These are phyloP conservation scores for Stratiolaelaps scimitus DNA, from an alignment of 1,140 invertebrate species.

Conservation along the genomic window DNA sequence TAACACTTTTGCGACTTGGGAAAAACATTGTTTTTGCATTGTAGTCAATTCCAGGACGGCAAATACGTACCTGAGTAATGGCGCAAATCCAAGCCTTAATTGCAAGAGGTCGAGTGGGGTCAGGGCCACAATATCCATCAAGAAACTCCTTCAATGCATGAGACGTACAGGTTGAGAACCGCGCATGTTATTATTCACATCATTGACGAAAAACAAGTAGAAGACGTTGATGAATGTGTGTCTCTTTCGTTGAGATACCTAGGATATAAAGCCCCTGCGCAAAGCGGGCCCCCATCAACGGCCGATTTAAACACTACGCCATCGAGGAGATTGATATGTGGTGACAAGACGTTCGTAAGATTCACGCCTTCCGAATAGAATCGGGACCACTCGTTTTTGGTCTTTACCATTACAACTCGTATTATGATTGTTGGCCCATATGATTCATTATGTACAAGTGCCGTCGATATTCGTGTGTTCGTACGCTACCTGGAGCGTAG, in stretches of 20 bases:
- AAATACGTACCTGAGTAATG: slow-evolving; percentile 53
- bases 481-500: slow-evolving; percentile 49
- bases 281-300: too few species aligned
- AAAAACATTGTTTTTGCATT: too few species aligned
- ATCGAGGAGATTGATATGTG: too few species aligned
- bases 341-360: too few species aligned
- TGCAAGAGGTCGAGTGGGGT: slow-evolving; percentile 74
- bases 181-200: neutral
- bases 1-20: too few species aligned
- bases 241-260: neutral
- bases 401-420: too few species aligned
- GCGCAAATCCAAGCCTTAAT: slow-evolving; percentile 59
- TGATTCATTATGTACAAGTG: too few species aligned
- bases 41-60: too few species aligned
- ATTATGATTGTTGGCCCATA: too few species aligned
- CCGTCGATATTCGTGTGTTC: neutral
- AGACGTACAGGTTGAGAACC: neutral
- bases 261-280: neutral
- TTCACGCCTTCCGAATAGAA: too few species aligned
- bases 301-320: too few species aligned
- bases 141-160: slow-evolving; percentile 50
- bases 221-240: neutral
- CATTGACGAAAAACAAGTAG: neutral
- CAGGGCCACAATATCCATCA: slow-evolving; percentile 69
- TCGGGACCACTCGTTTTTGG: too few species aligned